These are phyloP conservation scores for Tetrao urogallus DNA, from an alignment of 2,113 vertebrate species.

Conservation along the genomic window DNA sequence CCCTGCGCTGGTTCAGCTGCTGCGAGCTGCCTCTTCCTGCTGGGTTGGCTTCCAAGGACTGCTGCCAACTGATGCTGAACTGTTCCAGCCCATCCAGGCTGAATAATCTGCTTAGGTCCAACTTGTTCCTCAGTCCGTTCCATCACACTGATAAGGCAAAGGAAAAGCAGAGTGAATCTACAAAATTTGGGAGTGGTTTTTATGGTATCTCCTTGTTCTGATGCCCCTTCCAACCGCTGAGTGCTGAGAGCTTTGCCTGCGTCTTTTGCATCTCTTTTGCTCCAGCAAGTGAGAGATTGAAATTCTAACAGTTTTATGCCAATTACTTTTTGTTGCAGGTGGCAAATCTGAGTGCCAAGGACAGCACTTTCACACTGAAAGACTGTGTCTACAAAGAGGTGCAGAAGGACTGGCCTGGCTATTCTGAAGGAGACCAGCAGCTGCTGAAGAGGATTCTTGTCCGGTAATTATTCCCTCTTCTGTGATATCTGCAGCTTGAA, in stretches of 20 bases:
- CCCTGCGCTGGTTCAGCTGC: rapidly evolving
- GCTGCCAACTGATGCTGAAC: background rate
- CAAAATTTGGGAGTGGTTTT: background rate
- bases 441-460: conserved; percentile 91
- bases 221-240: background rate
- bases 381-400: conserved; percentile 92
- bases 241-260: background rate
- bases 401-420: conserved; percentile 96
- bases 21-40: background rate
- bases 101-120: background rate
- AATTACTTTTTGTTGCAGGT: conserved; percentile 80
- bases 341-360: conserved; percentile 89
- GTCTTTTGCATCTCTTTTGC: background rate
- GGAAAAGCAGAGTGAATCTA: background rate
- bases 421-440: conserved; percentile 95
- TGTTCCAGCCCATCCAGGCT: background rate
- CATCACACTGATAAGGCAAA: background rate
- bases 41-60: background rate
- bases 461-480: conserved; percentile 76
- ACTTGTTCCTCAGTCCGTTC: background rate
- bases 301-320: background rate
- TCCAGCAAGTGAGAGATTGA: background rate
- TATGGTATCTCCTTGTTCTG: background rate
- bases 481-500: background rate
- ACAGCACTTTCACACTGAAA: conserved; percentile 92